phyloP scores from a whole-genome alignment of 64 coral and sea anemone species.

The Platygyra sinensis region DNA sequence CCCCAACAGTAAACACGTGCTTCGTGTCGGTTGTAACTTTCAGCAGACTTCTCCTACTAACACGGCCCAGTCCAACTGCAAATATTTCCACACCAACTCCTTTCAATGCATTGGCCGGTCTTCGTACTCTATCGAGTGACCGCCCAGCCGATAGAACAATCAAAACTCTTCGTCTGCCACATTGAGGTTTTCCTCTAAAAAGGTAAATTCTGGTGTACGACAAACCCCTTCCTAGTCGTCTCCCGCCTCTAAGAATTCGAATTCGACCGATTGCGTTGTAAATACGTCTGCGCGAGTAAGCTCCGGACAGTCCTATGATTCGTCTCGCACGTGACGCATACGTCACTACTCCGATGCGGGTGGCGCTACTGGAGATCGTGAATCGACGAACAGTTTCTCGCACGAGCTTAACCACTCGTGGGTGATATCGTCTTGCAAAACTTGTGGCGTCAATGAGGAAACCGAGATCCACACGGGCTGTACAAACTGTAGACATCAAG shows the following conservation, averaged over 20 bases:
- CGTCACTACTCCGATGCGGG: slow-evolving; percentile 39
- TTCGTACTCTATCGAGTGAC: slow-evolving; percentile 37
- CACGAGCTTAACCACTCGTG: slow-evolving; percentile 19
- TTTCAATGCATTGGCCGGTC: background rate
- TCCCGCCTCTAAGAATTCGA: slow-evolving; percentile 15
- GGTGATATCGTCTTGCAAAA: slow-evolving; percentile 2
- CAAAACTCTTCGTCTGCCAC: slow-evolving; percentile 63
- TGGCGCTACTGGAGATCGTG: slow-evolving; percentile 3
- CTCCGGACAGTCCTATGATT: slow-evolving; percentile 1
- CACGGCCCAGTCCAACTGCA: background rate
- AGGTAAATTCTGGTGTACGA: slow-evolving; percentile 41
- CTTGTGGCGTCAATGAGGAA: slow-evolving; percentile 53
- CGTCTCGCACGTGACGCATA: slow-evolving; percentile 13
- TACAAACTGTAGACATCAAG: slow-evolving; percentile 42
- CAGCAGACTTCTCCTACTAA: background rate
- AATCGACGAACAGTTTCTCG: slow-evolving; percentile 31
- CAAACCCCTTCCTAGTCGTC: slow-evolving; percentile 31
- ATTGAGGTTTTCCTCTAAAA: slow-evolving; percentile 58
- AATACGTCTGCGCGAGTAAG: background rate
- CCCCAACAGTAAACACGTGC: slow-evolving; percentile 16
- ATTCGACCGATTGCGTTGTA: slow-evolving; percentile 18
- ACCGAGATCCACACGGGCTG: slow-evolving; percentile 52
- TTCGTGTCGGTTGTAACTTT: slow-evolving; percentile 36
- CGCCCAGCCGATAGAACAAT: slow-evolving; percentile 21
- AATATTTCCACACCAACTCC: slow-evolving; percentile 57